Conservation (phyloP, 2,888 invertebrate genomes). For the Molorchus minor region DNA sequence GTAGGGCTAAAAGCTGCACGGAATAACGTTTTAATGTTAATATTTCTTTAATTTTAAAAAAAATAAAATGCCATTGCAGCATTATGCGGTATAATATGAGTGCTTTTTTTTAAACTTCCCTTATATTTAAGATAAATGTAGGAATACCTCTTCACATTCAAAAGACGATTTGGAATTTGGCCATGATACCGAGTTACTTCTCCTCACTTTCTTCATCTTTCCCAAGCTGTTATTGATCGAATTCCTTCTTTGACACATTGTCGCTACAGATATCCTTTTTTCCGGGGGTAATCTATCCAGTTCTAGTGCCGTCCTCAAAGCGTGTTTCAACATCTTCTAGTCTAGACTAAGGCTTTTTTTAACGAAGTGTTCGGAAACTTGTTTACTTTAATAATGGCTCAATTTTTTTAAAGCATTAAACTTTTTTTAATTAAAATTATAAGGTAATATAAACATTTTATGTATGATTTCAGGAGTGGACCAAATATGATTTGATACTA, state of each 20-base stretch:
- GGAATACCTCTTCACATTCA: slow-evolving; percentile 40
- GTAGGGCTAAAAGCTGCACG: no score
- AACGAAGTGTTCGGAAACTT: neutral
- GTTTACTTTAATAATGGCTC: no score
- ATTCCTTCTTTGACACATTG: slow-evolving; percentile 40
- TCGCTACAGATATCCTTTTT: slow-evolving; percentile 48
- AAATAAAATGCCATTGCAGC: no score
- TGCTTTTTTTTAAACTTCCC: no score
- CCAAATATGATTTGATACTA: neutral
- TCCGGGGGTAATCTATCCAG: slow-evolving; percentile 46
- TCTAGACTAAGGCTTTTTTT: neutral
- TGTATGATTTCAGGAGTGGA: neutral
- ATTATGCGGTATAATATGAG: no score
- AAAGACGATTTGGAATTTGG: slow-evolving; percentile 49
- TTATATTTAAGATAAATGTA: no score
- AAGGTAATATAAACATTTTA: no score
- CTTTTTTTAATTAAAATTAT: no score
- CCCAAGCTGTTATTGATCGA: slow-evolving; percentile 43
- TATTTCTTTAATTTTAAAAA: no score
- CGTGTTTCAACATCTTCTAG: slow-evolving; percentile 59
- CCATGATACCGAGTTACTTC: slow-evolving; percentile 58
- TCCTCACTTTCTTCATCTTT: slow-evolving; percentile 47
- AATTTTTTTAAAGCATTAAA: no score
- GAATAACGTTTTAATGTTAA: no score
- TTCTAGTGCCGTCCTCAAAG: slow-evolving; percentile 52